Percentiles rank a stretch among this genome's conserved stretches.
Conservation (phyloP, 2,888 invertebrate genomes). For the Slavum lentiscoides region DNA sequence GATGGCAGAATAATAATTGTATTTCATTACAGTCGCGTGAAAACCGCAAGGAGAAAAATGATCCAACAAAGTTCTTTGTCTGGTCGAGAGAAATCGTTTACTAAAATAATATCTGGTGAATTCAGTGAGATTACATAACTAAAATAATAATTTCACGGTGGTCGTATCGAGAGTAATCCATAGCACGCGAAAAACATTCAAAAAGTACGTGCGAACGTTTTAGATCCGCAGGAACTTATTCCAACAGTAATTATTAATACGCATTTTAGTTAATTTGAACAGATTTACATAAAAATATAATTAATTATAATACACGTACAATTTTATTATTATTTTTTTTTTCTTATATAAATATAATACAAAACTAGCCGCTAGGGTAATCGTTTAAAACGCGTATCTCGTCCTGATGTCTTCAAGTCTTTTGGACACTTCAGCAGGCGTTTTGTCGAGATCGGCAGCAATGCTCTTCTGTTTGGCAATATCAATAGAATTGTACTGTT, state of each 20-base stretch:
- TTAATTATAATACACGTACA: neutral
- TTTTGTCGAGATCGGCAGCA: slow-evolving; percentile 90
- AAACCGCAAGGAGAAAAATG: no score
- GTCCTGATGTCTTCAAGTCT: slow-evolving; percentile 98
- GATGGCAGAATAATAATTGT: no score
- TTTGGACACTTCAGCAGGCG: slow-evolving; percentile 95
- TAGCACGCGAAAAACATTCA: slow-evolving; percentile 3
- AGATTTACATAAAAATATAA: slow-evolving; percentile 25
- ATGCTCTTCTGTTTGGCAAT: slow-evolving; percentile 92
- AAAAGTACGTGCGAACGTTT: neutral
- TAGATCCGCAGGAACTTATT: slow-evolving; percentile 17
- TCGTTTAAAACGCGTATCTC: slow-evolving; percentile 90
- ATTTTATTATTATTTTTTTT: neutral
- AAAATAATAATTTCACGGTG: slow-evolving; percentile 20
- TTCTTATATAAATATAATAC: slow-evolving; percentile 27
- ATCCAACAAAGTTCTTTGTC: no score
- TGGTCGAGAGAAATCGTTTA: neutral
- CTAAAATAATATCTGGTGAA: neutral
- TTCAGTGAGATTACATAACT: neutral
- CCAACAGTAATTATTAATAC: neutral
- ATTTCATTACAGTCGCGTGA: no score
- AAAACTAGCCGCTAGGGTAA: neutral
- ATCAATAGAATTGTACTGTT: slow-evolving; percentile 97
- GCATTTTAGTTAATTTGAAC: neutral
- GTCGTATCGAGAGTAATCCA: neutral